Base-by-base conservation (phyloP, 2,888 invertebrate genomes). In the Zaprionus obscuricornis region DNA sequence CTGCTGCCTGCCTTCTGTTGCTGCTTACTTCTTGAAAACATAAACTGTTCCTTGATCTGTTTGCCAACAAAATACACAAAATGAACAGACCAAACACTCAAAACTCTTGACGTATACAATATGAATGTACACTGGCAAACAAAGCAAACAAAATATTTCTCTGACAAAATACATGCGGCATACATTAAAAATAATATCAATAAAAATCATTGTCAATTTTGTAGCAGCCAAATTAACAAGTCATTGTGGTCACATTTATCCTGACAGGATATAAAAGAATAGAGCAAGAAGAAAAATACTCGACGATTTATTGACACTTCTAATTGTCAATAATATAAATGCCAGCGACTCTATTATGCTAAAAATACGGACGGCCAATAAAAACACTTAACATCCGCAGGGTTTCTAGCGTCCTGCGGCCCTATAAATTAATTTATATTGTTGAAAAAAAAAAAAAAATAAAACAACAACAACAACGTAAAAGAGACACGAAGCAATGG, bases 321-420 rank as follows among this genome's bases (percentile, higher is more conserved):
- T 84, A 77, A 77, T 68, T 81, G 74, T 73, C 70, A 70, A 66
- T 67, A 65, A 81, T 77, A 70, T 65, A 70, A 69, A 74, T 66
- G 45, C 58, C 45, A 11, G 40, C 52, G 58, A 77, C 73, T 77
- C 74, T 66, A 84, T 81, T 84, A 81, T 68, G 60, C 63, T 74
- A 74, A 84, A 71, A 81, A 65, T 63, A 40, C 33, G 49, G 45
- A 60, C 31, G 68, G 74, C 47, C 67, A 74, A 71, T 52, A 60
- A 77, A 72, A 75, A 60, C 59, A 65, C 65, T 72, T 49, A 46
- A 39, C 45, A 57, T 22, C 66, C 49, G 49, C 40, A 36, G 58
- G 75, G 13, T 37, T 29, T 22, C 55, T 18, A 22, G 36, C 31
- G 22, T 52, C 58, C 66, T 57, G 31, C 29, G 55, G 59, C 43